Conservation (phyloP, 2,113 vertebrate genomes). For the Panurus biarmicus region DNA sequence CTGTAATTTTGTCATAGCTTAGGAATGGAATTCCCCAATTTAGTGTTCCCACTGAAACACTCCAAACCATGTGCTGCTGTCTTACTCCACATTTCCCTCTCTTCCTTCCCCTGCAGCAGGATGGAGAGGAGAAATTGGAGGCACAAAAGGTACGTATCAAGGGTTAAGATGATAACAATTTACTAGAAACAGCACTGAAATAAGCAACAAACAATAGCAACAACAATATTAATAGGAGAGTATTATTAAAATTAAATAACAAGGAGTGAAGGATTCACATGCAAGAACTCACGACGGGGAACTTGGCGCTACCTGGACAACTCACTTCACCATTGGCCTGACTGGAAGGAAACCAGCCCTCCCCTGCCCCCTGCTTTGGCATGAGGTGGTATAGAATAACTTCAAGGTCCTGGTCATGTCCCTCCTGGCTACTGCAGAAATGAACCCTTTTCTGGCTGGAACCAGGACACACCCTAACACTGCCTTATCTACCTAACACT, state of each 20-base stretch:
- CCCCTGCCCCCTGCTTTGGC: not conserved
- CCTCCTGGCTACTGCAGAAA: not conserved
- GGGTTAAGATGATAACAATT: not conserved
- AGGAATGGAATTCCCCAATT: not conserved
- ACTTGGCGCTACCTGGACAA: fast-evolving
- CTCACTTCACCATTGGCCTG: not conserved
- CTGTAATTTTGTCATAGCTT: not conserved
- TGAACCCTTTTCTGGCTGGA: not conserved
- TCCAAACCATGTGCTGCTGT: fast-evolving
- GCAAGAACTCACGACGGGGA: fast-evolving
- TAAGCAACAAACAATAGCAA: not conserved
- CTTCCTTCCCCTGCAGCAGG: fast-evolving
- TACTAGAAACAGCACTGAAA: not conserved
- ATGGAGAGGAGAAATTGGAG: not conserved
- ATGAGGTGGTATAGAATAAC: not conserved
- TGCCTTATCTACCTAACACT: not conserved
- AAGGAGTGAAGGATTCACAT: not conserved
- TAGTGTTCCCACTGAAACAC: not conserved
- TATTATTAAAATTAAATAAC: not conserved
- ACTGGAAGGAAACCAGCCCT: not conserved
- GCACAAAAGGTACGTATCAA: not conserved
- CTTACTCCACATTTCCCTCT: not conserved
- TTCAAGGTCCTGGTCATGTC: not conserved
- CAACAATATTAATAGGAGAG: not conserved
- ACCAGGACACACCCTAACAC: not conserved